phyloP scores from a whole-genome alignment of 2,888 invertebrate genomes.

The Tetheella fluctuosa region DNA sequence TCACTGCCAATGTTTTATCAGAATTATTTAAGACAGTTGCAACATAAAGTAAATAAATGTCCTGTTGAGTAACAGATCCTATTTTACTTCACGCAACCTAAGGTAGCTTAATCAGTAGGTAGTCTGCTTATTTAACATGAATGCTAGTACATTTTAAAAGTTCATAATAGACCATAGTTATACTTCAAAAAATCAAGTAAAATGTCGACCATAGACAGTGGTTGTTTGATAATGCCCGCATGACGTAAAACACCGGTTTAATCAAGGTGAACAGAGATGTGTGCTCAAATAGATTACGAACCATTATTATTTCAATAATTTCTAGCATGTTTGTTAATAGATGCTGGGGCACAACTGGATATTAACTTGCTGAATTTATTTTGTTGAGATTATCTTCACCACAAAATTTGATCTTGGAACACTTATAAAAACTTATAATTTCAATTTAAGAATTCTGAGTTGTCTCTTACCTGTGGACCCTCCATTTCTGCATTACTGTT shows the following conservation, averaged over 20 bases:
- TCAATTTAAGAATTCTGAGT: too few species aligned
- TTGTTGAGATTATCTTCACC: too few species aligned
- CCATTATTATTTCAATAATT: slow-evolving; percentile 15
- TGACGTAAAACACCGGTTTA: slow-evolving; percentile 45
- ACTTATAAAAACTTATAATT: too few species aligned
- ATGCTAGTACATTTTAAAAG: too few species aligned
- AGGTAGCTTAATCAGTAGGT: too few species aligned
- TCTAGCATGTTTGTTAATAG: slow-evolving; percentile 6
- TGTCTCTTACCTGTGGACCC: slow-evolving; percentile 85
- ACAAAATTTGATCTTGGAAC: too few species aligned
- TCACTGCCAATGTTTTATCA: background rate
- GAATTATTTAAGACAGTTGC: background rate
- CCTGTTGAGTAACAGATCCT: too few species aligned
- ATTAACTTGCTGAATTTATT: background rate
- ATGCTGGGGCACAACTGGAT: background rate
- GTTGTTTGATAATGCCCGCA: slow-evolving; percentile 52
- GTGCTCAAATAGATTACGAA: slow-evolving; percentile 36
- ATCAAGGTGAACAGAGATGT: slow-evolving; percentile 53
- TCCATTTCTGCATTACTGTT: slow-evolving; percentile 92
- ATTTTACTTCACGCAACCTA: background rate
- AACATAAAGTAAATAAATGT: background rate
- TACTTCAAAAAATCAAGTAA: background rate
- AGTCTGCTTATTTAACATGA: too few species aligned
- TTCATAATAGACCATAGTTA: background rate
- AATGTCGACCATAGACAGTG: slow-evolving; percentile 20